Conservation (phyloP, 1,140 invertebrate genomes). For the Pararge aegeria region DNA sequence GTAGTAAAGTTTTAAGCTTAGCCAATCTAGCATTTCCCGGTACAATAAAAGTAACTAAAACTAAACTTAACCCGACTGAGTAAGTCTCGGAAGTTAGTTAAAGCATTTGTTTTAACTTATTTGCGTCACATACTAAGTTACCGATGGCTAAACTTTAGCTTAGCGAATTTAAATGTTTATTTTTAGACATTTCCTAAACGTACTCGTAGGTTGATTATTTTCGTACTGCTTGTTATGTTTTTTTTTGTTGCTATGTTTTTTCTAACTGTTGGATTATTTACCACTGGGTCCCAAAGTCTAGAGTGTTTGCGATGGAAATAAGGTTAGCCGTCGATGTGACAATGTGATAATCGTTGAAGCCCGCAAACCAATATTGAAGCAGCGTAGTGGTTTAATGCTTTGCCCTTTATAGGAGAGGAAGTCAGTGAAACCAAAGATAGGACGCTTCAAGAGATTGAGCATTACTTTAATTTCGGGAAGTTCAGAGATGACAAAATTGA, state of each 20-base stretch:
- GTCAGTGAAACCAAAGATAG: constrained; percentile 61
- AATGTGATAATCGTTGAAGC: too few relatives aligned
- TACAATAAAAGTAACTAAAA: background rate
- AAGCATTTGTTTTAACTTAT: background rate
- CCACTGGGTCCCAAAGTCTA: too few relatives aligned
- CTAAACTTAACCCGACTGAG: background rate
- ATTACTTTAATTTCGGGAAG: constrained; percentile 50
- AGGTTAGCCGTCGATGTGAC: too few relatives aligned
- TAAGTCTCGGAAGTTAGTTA: background rate
- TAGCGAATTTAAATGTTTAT: background rate
- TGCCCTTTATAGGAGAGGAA: too few relatives aligned
- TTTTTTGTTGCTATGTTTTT: too few relatives aligned
- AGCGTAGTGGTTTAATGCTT: too few relatives aligned
- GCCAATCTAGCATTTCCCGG: background rate
- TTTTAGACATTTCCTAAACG: too few relatives aligned
- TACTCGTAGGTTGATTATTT: too few relatives aligned
- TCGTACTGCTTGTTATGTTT: too few relatives aligned
- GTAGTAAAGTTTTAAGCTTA: background rate
- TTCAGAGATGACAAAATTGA: constrained; percentile 29
- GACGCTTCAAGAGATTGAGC: constrained; percentile 59
- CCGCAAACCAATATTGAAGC: too few relatives aligned
- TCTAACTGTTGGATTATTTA: too few relatives aligned
- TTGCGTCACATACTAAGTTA: background rate
- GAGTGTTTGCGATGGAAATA: too few relatives aligned
- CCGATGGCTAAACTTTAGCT: background rate